A percentile compares a stretch with the other conserved stretches of the same genome.
phyloP scores from a whole-genome alignment of 2,113 vertebrate species.

The Cyanocitta stelleri region DNA sequence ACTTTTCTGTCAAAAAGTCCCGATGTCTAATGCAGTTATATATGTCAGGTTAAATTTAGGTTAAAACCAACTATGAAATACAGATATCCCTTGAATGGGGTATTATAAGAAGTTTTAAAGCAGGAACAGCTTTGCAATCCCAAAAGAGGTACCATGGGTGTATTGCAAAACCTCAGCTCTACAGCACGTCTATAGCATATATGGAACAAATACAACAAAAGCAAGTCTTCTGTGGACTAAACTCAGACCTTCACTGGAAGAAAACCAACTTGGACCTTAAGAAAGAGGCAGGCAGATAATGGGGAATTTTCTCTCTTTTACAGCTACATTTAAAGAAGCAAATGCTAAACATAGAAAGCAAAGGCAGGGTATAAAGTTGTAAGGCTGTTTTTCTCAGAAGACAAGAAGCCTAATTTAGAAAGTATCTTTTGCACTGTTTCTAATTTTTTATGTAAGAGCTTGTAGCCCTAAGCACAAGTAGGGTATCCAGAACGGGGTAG shows the following conservation, averaged over 20 bases:
- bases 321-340: background rate
- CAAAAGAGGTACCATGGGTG: background rate
- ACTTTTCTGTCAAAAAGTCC: background rate
- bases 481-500: background rate
- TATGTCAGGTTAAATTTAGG: background rate
- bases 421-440: background rate
- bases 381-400: background rate
- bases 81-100: background rate
- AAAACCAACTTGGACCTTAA: background rate
- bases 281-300: background rate
- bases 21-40: fast-evolving
- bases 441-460: background rate
- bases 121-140: background rate
- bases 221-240: background rate
- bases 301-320: background rate
- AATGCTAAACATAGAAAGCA: background rate
- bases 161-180: background rate
- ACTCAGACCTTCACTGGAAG: background rate
- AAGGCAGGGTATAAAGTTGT: background rate
- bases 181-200: background rate
- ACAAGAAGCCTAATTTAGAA: background rate
- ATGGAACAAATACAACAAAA: background rate
- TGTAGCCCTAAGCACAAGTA: background rate
- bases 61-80: background rate
- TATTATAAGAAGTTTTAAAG: background rate